Evolutionary conservation across 2,113 vertebrate genomes (phyloP).

Genomic region (Ictalurus furcatus): DNA sequence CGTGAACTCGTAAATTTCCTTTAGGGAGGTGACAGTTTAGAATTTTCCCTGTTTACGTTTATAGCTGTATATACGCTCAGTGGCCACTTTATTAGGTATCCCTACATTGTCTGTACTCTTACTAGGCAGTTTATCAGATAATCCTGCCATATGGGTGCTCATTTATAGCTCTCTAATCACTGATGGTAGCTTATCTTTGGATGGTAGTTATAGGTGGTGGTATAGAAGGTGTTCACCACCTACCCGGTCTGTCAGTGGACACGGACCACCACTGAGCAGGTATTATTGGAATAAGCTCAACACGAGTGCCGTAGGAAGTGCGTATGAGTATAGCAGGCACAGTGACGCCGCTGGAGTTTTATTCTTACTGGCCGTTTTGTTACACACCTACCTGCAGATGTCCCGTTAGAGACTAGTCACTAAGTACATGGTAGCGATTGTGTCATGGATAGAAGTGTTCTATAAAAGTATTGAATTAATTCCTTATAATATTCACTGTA

Average conservation of each 20-base stretch:
- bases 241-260: neutral
- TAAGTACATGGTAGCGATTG: neutral
- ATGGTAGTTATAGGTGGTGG: no score
- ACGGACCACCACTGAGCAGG: neutral
- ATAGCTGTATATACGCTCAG: neutral
- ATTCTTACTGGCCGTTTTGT: neutral
- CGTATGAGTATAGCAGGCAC: neutral
- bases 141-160: neutral
- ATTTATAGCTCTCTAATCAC: neutral
- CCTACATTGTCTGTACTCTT: neutral
- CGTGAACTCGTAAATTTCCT: neutral
- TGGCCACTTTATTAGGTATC: neutral
- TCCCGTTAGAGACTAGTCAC: neutral
- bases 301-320: neutral
- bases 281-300: neutral
- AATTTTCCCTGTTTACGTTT: neutral
- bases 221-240: neutral
- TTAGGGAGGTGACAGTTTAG: neutral
- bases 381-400: neutral
- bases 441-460: neutral
- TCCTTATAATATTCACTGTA: neutral
- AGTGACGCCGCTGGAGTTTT: neutral
- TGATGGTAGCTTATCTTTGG: neutral
- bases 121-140: neutral
- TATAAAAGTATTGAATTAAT: neutral